Evolutionary conservation across 2,888 invertebrate species (phyloP), one percentile per base, ranked within the genome.

Genomic region (Catocala fraxini): DNA sequence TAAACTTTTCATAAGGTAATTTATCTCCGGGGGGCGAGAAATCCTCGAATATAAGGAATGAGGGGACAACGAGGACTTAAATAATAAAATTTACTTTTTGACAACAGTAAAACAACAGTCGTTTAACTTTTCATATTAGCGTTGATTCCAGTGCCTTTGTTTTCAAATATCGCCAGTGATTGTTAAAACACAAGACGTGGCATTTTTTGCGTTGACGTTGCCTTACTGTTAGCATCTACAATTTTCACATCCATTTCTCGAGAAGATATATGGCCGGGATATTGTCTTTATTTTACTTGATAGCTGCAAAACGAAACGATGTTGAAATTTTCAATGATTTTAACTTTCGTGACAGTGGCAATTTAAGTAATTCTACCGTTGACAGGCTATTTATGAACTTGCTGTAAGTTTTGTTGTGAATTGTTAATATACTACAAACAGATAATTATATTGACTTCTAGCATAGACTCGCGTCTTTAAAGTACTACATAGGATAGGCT

Each of bases 111-210:
- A 88, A 88, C 86, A 89, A 88, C 81, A 81, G 87, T 85, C 85
- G 85, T 89, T 83, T 83, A 88, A 88, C 89, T 89, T 89, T 88
- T 82, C 81, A 71, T 84, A 86, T 86, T 84, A 84, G 73, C 74
- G 72, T 77, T 71, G 77, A 71, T 82, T 76, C 65, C 70, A 67
- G 54, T 71, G 71, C 72, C 65, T 77, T 74, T 76, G 63, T 73
- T 70, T 70, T 67, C 69, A 62, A 79, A 81, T 77, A 78, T 73
- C 59, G 58, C 60, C 66, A 51, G 52, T 70, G 59, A 62, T 62
- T 60, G 49, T 62, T 57, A 64, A 73, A 77, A 65, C 61, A 48
- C 58, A 47, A 60, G 62, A 68, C 65, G 58, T 55, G 48, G 33
- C 68, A 78, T 77, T 79, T 77, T 73, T 77, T 71, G 62, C 67